Evolutionary conservation across 2,888 invertebrate species (phyloP), one percentile per base, ranked within the genome.

Genomic region (Brachyptera risi): DNA sequence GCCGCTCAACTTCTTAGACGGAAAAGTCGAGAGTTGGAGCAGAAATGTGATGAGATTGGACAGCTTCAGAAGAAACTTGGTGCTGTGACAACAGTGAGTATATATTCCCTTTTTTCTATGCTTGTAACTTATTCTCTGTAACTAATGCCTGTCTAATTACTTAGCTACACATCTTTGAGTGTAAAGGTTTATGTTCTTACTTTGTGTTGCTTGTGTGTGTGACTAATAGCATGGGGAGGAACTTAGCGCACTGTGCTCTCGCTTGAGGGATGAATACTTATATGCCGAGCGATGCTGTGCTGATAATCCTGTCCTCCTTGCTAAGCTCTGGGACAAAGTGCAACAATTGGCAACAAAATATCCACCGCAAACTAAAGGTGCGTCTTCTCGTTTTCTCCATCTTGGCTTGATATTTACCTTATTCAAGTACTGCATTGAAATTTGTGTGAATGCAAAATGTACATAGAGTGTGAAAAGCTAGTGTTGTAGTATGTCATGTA

Each of bases 151-250:
- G 21, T 19, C 35, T 35, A 54, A 21, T 54, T 35, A 21, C 21
- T 9, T 13, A 37, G 35, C 23, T n/a, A n/a, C n/a, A n/a, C n/a
- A n/a, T n/a, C n/a, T n/a, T n/a, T n/a, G 2, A 24, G 9, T n/a
- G 26, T 17, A 23, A n/a, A n/a, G n/a, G n/a, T n/a, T n/a, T n/a
- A n/a, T n/a, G n/a, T n/a, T n/a, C n/a, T n/a, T 54, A 26, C 38
- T 26, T 24, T 60, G 54, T 49, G 31, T 49, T 61, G 60, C 62
- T 68, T 65, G 67, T 69, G 67, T 73, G 71, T 73, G 60, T 73
- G 77, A 82, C 83, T 83, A 82, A 83, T 81, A 84, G 84, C 83
- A 83, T 80, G 83, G 79, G 73, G 74, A 73, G 74, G 75, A 75
- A 74, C 73, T 74, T 71, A 75, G 73, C 69, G 73, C 77, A 61